Base-by-base conservation (phyloP, 1,140 invertebrate genomes). In the Drosophila parabipectinata region DNA sequence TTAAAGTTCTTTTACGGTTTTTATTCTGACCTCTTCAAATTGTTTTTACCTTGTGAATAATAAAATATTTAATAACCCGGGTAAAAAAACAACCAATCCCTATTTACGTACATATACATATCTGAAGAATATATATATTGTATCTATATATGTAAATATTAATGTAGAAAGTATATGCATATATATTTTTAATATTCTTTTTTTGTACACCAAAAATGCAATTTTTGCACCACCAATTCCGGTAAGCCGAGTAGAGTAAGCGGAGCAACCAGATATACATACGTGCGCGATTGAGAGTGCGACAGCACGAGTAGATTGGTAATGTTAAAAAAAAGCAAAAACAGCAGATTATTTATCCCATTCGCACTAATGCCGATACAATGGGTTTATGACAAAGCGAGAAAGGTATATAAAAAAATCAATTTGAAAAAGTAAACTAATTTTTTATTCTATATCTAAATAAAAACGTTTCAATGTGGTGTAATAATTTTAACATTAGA, bases 141-240 rank as follows among this genome's bases (percentile, higher is more conserved):
- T 37, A 37, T 37, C 10, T 4, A n/a, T 37, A n/a, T n/a, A 37
- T 37, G 12, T 37, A 37, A 1, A 37, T n/a, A 4, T 37, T n/a
- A 12, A 37, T 37, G 4, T 37, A 37, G 10, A 1, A 28, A 28
- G 12, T 44, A 44, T 44, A 44, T 44, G 15, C 41, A 9, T 44
- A 18, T 18, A 44, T 44, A 51, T 41, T 63, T 85, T 60, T 59
- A 79, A 62, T 77, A 78, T 85, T 74, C 61, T 72, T 91, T 91
- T 89, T 91, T 91, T 75, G 90, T 91, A 91, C 90, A 91, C 90
- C 82, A 91, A 91, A 91, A 91, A 91, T 83, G 79, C 83, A 91
- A 91, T 88, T 91, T 90, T 90, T 79, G 90, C 90, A 91, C 90
- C 89, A 87, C 85, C 84, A 69, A 59, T 63, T 66, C 56, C 60